Evolutionary conservation across 2,113 vertebrate species (phyloP).

Genomic region (Andinoacara biseriatus): DNA sequence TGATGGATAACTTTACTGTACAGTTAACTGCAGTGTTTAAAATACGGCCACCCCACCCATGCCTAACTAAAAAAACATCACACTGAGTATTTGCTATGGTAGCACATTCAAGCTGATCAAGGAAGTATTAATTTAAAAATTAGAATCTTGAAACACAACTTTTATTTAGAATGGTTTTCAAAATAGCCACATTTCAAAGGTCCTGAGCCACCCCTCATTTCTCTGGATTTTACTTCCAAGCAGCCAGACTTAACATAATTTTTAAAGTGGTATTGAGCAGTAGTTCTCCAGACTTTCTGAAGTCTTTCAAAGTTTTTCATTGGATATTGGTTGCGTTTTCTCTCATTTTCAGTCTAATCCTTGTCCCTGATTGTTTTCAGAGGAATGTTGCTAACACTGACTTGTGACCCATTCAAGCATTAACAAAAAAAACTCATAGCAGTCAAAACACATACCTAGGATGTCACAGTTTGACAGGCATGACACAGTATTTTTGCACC

Average conservation of each 20-base stretch:
- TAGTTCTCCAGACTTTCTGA: no score
- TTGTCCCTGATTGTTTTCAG: no score
- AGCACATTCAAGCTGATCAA: not conserved
- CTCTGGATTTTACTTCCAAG: no score
- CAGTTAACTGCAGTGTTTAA: not conserved
- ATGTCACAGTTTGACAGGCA: not conserved
- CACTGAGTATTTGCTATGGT: not conserved
- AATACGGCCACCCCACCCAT: not conserved
- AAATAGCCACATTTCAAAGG: not conserved
- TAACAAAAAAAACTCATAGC: not conserved
- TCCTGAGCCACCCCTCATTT: not conserved
- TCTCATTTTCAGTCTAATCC: no score
- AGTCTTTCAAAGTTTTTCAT: no score
- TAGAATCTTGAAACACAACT: not conserved
- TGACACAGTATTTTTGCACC: not conserved
- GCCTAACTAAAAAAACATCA: not conserved
- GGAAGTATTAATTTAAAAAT: not conserved
- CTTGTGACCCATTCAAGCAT: not conserved
- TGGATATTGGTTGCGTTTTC: no score
- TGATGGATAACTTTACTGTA: constrained; percentile 23
- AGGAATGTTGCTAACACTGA: no score
- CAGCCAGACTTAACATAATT: no score
- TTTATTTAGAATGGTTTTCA: not conserved
- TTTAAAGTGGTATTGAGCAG: no score
- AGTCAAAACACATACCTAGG: not conserved